phyloP scores from a whole-genome alignment of 1,140 invertebrate genomes.

The Mylabris phalerata region DNA sequence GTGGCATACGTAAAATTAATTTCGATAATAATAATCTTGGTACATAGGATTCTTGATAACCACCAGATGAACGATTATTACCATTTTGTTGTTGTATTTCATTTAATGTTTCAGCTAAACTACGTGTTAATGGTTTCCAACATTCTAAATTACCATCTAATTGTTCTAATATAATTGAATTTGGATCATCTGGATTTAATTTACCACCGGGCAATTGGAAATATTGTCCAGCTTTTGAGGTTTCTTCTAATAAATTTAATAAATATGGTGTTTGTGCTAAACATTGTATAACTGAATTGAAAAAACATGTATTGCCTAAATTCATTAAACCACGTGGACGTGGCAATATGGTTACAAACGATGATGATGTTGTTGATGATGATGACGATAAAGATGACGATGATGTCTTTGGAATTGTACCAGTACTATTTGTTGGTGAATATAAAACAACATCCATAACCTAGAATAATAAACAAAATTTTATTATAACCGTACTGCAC shows the following conservation, averaged over 20 bases:
- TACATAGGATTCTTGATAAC: conserved; percentile 54
- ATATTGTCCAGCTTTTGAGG: conserved; percentile 58
- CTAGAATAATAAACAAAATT: conserved; percentile 9
- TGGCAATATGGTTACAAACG: conserved; percentile 34
- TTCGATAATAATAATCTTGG: conserved; percentile 67
- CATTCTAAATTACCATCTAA: conserved; percentile 52
- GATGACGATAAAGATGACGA: conserved; percentile 19
- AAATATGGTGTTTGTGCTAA: conserved; percentile 81
- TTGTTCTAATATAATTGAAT: conserved; percentile 36
- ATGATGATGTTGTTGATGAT: neutral
- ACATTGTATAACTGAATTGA: conserved; percentile 92
- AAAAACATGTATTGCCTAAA: conserved; percentile 94
- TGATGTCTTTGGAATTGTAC: neutral
- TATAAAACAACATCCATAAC: conserved; percentile 17
- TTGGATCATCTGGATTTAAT: conserved; percentile 45
- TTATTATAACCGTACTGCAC: neutral
- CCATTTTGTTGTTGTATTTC: conserved; percentile 52
- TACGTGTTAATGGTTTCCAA: conserved; percentile 62
- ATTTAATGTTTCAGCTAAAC: conserved; percentile 59
- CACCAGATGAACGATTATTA: conserved; percentile 7
- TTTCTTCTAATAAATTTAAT: conserved; percentile 62
- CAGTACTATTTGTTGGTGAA: conserved; percentile 17
- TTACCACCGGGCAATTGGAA: conserved; percentile 65
- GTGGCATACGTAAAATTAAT: conserved; percentile 67
- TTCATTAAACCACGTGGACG: conserved; percentile 68